These are phyloP conservation scores for Sorex maritimensis DNA, from an alignment of 2,797 vertebrate genomes.

Conservation along the genomic window DNA sequence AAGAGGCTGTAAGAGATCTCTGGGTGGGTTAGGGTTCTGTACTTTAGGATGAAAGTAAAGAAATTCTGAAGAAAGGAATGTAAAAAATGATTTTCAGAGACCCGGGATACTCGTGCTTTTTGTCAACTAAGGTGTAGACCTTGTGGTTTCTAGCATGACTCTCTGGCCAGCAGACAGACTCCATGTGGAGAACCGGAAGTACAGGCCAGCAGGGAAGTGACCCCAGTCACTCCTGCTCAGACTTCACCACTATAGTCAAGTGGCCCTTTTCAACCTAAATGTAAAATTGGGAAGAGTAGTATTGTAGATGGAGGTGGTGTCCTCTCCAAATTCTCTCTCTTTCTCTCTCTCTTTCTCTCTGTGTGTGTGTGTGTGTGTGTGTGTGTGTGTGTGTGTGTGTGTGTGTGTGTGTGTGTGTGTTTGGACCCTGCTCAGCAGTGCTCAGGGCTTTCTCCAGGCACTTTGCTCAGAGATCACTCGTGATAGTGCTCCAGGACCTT, in stretches of 20 bases:
- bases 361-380: no score
- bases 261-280: not conserved
- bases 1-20: not conserved
- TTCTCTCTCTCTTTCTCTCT: no score
- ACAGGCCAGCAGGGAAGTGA: not conserved
- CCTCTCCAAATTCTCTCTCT: not conserved
- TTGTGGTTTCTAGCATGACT: not conserved
- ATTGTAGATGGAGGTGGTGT: not conserved
- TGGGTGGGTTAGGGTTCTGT: constrained; percentile 3
- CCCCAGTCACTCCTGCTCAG: not conserved
- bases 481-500: no score
- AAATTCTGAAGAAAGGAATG: constrained; percentile 28
- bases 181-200: not conserved
- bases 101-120: not conserved
- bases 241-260: not conserved
- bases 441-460: no score
- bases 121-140: not conserved
- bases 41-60: constrained; percentile 35
- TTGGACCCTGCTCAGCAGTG: no score
- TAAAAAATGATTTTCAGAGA: constrained; percentile 42
- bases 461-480: no score
- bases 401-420: no score
- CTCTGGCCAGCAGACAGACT: not conserved
- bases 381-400: no score
- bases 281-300: not conserved